phyloP scores from a whole-genome alignment of 2,888 invertebrate genomes.

The Orchesellides sinensis region DNA sequence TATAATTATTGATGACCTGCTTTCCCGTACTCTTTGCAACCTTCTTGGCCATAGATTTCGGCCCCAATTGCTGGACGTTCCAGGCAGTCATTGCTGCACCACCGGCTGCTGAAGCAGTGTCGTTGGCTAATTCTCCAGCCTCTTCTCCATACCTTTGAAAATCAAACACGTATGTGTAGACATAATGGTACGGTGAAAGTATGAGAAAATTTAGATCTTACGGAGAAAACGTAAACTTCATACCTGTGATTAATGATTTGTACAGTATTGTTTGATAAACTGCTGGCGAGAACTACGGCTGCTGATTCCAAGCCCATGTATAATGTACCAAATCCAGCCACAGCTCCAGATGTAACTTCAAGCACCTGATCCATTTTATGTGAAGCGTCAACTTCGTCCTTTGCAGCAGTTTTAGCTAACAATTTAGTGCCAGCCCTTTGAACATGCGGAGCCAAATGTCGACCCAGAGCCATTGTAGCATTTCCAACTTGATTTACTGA shows the following conservation, averaged over 20 bases:
- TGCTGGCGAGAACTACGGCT: slow-evolving; percentile 80
- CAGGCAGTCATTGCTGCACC: slow-evolving; percentile 83
- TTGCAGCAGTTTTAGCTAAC: slow-evolving; percentile 80
- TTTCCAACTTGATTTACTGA: slow-evolving; percentile 81
- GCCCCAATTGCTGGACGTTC: slow-evolving; percentile 83
- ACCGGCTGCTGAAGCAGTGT: slow-evolving; percentile 84
- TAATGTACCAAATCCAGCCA: slow-evolving; percentile 84
- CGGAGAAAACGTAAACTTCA: too few species aligned
- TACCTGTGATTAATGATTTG: slow-evolving; percentile 86
- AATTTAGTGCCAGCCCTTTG: slow-evolving; percentile 82
- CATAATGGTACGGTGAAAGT: neutral
- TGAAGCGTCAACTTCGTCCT: slow-evolving; percentile 79
- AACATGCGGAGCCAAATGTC: slow-evolving; percentile 83
- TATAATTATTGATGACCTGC: slow-evolving; percentile 78
- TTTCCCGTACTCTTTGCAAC: slow-evolving; percentile 82
- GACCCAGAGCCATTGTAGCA: slow-evolving; percentile 83
- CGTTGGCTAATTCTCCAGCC: slow-evolving; percentile 82
- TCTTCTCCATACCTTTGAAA: slow-evolving; percentile 83
- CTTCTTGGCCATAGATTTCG: slow-evolving; percentile 82
- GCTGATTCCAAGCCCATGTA: slow-evolving; percentile 85
- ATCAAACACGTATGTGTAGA: slow-evolving; percentile 68
- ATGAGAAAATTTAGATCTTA: neutral
- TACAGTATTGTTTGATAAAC: slow-evolving; percentile 85
- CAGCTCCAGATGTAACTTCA: slow-evolving; percentile 84
- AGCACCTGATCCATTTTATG: slow-evolving; percentile 81